Conservation (phyloP, 1,140 invertebrate genomes). For the Ephestia elutella region DNA sequence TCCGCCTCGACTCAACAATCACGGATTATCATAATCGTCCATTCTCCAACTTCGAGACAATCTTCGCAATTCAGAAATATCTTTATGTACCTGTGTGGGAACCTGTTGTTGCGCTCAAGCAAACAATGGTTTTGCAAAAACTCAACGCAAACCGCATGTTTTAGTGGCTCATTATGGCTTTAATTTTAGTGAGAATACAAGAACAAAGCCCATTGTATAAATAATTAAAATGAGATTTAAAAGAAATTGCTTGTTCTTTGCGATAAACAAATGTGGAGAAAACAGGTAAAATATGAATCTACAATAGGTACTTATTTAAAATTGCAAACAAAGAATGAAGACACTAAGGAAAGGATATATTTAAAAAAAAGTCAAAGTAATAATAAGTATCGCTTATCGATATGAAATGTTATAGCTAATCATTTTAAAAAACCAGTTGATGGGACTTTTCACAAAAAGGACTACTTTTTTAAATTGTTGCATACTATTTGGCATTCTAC, state of each 20-base stretch:
- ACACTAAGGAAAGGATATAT: too few species aligned
- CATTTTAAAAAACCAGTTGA: too few species aligned
- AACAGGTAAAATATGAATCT: not conserved
- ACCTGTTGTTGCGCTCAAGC: slow-evolving; percentile 25
- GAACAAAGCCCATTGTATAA: slow-evolving; percentile 25
- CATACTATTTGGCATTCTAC: too few species aligned
- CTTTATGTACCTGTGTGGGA: slow-evolving; percentile 20
- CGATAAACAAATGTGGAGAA: not conserved
- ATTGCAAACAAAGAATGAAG: too few species aligned
- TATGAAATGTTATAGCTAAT: too few species aligned
- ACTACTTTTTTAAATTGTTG: not conserved
- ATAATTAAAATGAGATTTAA: not conserved
- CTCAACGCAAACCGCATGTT: slow-evolving; percentile 20
- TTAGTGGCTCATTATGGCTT: slow-evolving; percentile 27
- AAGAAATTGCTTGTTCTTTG: not conserved
- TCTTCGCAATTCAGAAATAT: slow-evolving; percentile 21
- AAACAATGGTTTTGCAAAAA: slow-evolving; percentile 38
- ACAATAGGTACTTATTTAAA: too few species aligned
- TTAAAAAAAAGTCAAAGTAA: too few species aligned
- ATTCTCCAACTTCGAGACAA: slow-evolving; percentile 13
- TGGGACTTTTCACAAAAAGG: not conserved
- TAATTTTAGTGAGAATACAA: slow-evolving; percentile 25
- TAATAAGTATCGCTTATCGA: too few species aligned
- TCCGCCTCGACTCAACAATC: slow-evolving; percentile 30
- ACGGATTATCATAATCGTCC: slow-evolving; percentile 15